These are phyloP conservation scores for Daphoenositta chrysoptera DNA, from an alignment of 2,113 vertebrate genomes.

Conservation along the genomic window DNA sequence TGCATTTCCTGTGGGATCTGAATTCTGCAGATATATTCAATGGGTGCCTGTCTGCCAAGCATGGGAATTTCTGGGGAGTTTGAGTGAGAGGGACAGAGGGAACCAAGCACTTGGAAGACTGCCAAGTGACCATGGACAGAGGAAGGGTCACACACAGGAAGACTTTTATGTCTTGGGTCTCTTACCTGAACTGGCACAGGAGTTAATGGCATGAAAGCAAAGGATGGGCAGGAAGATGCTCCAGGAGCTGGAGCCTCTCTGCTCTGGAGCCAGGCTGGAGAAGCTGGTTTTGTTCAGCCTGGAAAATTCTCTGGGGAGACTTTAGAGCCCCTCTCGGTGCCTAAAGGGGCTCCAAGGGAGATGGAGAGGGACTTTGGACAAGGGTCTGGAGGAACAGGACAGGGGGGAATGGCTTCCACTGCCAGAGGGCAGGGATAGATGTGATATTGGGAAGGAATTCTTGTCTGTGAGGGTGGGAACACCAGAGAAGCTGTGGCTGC, in stretches of 20 bases:
- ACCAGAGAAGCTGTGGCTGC: not conserved
- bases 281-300: not conserved
- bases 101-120: not conserved
- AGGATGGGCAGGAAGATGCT: not conserved
- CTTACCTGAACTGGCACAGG: not conserved
- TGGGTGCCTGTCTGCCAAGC: not conserved
- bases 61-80: not conserved
- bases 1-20: constrained; percentile 30
- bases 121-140: not conserved
- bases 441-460: not conserved
- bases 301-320: not conserved
- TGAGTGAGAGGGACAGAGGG: not conserved
- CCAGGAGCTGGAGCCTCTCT: not conserved
- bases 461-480: accelerated
- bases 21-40: constrained; percentile 19
- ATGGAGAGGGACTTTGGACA: not conserved
- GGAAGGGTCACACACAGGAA: not conserved
- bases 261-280: not conserved
- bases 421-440: accelerated
- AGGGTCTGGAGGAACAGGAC: not conserved
- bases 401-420: not conserved
- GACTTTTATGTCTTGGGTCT: not conserved
- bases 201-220: not conserved
- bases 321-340: not conserved
- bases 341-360: not conserved